A percentile compares a stretch with the other conserved stretches of the same genome.
These are phyloP conservation scores for Triplophysa rosa DNA, from an alignment of 2,113 vertebrate genomes.

Conservation along the genomic window DNA sequence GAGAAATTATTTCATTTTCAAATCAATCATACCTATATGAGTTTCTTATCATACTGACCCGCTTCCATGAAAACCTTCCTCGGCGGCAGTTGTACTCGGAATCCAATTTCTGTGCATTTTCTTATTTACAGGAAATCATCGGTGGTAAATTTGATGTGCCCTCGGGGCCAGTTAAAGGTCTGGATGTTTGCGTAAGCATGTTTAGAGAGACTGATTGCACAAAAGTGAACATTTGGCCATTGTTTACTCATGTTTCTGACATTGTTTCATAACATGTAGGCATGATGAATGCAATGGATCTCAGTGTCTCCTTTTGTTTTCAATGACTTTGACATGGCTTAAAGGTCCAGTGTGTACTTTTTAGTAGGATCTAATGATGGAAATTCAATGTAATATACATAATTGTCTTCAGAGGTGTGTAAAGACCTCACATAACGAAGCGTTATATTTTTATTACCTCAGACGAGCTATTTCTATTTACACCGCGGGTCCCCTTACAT, in stretches of 20 bases:
- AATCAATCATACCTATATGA: conserved; percentile 68
- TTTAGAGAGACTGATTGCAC: background rate
- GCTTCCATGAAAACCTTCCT: conserved; percentile 51
- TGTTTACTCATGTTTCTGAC: background rate
- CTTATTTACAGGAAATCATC: conserved; percentile 33
- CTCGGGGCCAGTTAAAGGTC: background rate
- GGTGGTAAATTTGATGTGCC: conserved; percentile 23
- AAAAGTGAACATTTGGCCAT: no score
- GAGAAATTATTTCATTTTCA: conserved; percentile 66
- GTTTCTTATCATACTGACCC: conserved; percentile 65
- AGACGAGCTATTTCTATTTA: no score
- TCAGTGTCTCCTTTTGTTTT: background rate
- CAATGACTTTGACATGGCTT: no score
- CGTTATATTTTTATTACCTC: no score
- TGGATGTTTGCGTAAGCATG: background rate
- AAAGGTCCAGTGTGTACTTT: no score
- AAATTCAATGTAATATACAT: no score
- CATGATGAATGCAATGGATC: no score
- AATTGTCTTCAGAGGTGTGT: no score
- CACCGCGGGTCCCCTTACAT: no score
- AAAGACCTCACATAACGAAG: no score
- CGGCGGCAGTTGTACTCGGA: conserved; percentile 18
- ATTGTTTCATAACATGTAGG: background rate
- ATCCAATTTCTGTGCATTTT: conserved; percentile 50
- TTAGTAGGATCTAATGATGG: no score